Evolutionary conservation across 1,140 invertebrate species (phyloP).

Genomic region (Lordiphosa clarofinis): DNA sequence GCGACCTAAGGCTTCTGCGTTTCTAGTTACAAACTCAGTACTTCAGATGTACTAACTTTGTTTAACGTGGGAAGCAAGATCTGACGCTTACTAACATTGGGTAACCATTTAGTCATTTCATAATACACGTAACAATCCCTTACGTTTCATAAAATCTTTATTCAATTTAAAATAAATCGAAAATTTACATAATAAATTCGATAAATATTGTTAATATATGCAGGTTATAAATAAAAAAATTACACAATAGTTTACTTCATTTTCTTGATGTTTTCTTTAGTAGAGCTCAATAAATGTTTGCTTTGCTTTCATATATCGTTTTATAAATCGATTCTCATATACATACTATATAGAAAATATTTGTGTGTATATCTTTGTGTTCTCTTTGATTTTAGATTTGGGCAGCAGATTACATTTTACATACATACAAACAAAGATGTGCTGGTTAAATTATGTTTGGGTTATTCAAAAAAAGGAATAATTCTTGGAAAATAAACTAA

Average conservation of each 20-base stretch:
- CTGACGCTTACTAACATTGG: too few relatives aligned
- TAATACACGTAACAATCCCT: background rate
- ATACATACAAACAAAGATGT: constrained; percentile 35
- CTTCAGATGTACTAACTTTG: too few relatives aligned
- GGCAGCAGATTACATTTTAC: constrained; percentile 64
- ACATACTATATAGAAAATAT: constrained; percentile 60
- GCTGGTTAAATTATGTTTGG: constrained; percentile 7
- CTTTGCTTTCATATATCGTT: constrained; percentile 37
- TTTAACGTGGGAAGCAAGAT: too few relatives aligned
- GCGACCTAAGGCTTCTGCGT: too few relatives aligned
- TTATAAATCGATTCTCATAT: constrained; percentile 16
- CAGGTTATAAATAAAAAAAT: constrained; percentile 66
- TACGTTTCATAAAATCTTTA: constrained; percentile 68
- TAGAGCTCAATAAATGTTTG: constrained; percentile 50
- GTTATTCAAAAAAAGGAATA: constrained; percentile 26
- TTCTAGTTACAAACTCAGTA: too few relatives aligned
- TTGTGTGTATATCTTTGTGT: constrained; percentile 74
- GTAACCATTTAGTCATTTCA: too few relatives aligned
- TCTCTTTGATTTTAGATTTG: constrained; percentile 58
- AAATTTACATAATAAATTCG: constrained; percentile 75
- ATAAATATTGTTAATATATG: constrained; percentile 70
- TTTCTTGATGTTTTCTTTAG: constrained; percentile 27
- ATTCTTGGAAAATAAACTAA: constrained; percentile 31
- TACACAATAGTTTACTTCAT: constrained; percentile 62
- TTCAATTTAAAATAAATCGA: constrained; percentile 68